Percentiles rank a stretch among this genome's conserved stretches.
phyloP scores from a whole-genome alignment of 2,113 vertebrate genomes.

The Etia nguti region DNA sequence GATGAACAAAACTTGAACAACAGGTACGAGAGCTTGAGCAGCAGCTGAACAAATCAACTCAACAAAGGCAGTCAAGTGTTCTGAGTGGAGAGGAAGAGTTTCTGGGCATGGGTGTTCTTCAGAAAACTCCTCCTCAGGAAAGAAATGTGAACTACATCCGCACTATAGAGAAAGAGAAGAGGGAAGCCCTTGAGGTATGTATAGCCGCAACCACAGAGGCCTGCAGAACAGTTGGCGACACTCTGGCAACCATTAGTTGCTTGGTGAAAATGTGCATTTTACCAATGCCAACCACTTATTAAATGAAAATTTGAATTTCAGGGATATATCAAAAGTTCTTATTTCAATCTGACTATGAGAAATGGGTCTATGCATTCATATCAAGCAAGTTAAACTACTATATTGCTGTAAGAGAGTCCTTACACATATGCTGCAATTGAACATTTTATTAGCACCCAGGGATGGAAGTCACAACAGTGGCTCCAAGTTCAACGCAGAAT shows the following conservation, averaged over 20 bases:
- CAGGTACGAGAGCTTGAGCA: slow-evolving; percentile 88
- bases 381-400: background rate
- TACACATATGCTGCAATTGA: background rate
- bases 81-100: slow-evolving; percentile 58
- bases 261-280: background rate
- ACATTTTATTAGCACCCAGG: background rate
- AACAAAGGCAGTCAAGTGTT: slow-evolving; percentile 50
- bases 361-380: background rate
- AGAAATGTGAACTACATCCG: slow-evolving; percentile 82
- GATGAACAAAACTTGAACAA: background rate
- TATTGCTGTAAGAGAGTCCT: background rate
- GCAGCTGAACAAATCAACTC: slow-evolving; percentile 69
- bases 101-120: slow-evolving; percentile 25
- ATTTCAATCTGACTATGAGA: background rate
- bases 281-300: background rate
- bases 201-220: background rate
- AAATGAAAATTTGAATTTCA: background rate
- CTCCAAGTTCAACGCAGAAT: background rate
- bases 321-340: background rate
- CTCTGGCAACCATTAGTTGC: background rate
- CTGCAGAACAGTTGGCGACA: background rate
- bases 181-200: slow-evolving; percentile 81
- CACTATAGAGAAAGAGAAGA: slow-evolving; percentile 81
- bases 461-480: background rate
- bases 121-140: slow-evolving; percentile 73